Conservation (phyloP, 2,113 vertebrate genomes). For the Gambusia affinis region DNA sequence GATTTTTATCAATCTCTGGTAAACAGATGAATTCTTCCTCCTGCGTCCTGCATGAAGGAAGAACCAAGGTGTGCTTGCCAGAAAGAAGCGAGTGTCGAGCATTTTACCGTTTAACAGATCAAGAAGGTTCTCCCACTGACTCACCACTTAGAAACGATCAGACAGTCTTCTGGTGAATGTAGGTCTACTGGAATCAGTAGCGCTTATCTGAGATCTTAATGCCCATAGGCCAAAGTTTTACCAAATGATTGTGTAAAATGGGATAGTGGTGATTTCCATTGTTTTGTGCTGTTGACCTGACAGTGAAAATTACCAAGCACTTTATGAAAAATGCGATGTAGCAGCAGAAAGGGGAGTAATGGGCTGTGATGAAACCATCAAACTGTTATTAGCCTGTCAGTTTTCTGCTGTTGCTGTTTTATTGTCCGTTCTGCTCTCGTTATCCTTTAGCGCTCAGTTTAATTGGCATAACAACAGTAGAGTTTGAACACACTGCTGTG, state of each 20-base stretch:
- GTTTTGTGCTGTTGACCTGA: not conserved
- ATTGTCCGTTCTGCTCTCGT: conserved; percentile 38
- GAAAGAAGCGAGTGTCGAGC: conserved; percentile 51
- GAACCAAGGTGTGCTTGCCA: conserved; percentile 53
- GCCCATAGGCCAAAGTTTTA: not conserved
- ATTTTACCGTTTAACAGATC: conserved; percentile 62
- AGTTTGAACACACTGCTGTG: not conserved
- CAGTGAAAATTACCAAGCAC: not conserved
- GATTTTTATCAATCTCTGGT: no score
- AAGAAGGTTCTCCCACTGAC: conserved; percentile 48
- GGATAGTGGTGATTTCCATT: no score
- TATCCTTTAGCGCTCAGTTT: conserved; percentile 26
- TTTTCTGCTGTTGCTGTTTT: conserved; percentile 41
- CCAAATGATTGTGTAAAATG: not conserved
- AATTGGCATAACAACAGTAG: conserved; percentile 24
- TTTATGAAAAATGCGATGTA: not conserved
- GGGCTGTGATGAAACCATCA: conserved; percentile 7
- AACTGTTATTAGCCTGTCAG: conserved; percentile 51
- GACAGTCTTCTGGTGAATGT: conserved; percentile 48
- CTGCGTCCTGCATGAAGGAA: conserved; percentile 55
- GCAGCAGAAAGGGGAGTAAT: not conserved
- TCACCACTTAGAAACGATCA: conserved; percentile 55
- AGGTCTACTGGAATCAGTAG: conserved; percentile 14
- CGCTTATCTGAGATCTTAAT: not conserved
- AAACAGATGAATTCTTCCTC: conserved; percentile 32